Conservation (phyloP, 2,113 vertebrate genomes). For the Alligator sinensis region DNA sequence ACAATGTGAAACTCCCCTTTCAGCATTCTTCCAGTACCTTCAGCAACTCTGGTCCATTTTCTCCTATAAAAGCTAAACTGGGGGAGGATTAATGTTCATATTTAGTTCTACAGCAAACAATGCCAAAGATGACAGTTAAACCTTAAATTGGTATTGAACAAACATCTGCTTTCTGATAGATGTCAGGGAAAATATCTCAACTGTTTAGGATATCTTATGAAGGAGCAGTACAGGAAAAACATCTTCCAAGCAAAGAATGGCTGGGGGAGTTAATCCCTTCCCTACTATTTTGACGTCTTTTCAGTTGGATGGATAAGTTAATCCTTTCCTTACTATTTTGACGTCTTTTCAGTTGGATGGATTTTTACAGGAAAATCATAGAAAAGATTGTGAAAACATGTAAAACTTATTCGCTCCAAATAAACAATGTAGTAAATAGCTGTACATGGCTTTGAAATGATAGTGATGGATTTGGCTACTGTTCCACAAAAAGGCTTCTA, state of each 20-base stretch:
- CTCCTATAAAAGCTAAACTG: not conserved
- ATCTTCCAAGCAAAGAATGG: not conserved
- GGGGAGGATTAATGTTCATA: not conserved
- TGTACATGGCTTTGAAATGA: not conserved
- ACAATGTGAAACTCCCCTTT: not conserved
- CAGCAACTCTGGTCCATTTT: not conserved
- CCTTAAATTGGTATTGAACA: not conserved
- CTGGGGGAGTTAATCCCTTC: not conserved
- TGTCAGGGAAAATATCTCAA: not conserved
- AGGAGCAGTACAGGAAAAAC: not conserved
- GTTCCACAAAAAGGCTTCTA: not conserved
- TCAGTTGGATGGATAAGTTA: not conserved
- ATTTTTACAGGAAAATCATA: not conserved
- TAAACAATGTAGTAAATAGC: not conserved
- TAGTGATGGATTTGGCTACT: not conserved
- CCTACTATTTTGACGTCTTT: not conserved
- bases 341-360: not conserved
- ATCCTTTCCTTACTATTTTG: not conserved
- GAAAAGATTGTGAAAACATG: not conserved
- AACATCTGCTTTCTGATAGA: not conserved
- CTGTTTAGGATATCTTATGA: not conserved
- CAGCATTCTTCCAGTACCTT: rapidly evolving
- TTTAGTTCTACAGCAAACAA: not conserved
- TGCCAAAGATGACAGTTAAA: not conserved
- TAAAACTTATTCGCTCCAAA: not conserved